Evolutionary conservation across 35 echinoderm and acorn worm species (phyloP).

Genomic region (Lytechinus variegatus): DNA sequence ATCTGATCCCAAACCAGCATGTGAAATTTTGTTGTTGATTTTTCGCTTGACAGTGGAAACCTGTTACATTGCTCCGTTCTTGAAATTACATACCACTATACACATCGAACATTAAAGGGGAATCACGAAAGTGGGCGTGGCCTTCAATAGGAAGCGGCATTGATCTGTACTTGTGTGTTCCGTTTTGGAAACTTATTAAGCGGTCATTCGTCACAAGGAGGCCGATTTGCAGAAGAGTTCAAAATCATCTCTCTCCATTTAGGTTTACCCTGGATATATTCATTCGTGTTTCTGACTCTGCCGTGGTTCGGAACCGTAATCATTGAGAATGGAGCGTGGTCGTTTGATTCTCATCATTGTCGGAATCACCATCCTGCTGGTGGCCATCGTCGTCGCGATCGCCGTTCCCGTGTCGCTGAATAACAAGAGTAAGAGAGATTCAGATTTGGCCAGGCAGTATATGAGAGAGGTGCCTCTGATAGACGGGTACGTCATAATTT

Average conservation of each 20-base stretch:
- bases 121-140: no score
- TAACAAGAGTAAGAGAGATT: not conserved
- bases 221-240: no score
- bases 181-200: no score
- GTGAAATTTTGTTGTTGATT: no score
- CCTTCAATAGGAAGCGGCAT: no score
- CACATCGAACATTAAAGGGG: no score
- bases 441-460: conserved; percentile 31
- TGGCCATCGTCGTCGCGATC: conserved; percentile 24
- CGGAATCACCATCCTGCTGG: not conserved
- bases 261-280: not conserved
- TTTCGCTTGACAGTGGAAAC: no score
- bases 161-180: no score
- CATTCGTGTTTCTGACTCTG: not conserved
- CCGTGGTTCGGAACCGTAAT: not conserved
- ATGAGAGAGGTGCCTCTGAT: conserved; percentile 65
- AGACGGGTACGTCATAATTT: conserved; percentile 48
- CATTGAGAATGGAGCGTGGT: not conserved
- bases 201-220: not conserved
- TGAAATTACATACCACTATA: no score
- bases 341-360: conserved; percentile 6
- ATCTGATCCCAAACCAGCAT: no score
- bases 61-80: no score
- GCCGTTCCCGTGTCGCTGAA: conserved; percentile 51
- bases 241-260: no score